Percentiles rank a stretch among this genome's conserved stretches.
Evolutionary conservation across 2,797 vertebrate species (phyloP).

Genomic region (Chiloscyllium punctatum): DNA sequence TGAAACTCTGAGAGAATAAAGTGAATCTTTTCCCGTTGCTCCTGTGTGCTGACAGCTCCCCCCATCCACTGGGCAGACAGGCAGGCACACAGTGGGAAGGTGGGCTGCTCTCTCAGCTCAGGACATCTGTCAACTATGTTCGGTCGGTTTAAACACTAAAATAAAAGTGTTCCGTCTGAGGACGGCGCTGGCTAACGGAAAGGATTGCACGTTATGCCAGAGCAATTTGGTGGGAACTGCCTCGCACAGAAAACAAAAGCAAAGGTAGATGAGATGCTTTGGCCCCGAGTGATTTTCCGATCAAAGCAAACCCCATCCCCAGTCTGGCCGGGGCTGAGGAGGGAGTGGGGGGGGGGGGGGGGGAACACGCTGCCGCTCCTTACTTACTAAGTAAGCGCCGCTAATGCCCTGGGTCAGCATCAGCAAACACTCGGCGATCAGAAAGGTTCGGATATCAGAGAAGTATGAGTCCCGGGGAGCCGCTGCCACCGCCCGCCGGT

Average conservation of each 20-base stretch:
- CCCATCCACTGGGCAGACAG: neutral
- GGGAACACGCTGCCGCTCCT: neutral
- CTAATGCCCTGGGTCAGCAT: conserved; percentile 35
- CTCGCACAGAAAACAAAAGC: neutral
- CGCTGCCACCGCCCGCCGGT: neutral
- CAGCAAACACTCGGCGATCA: conserved; percentile 6
- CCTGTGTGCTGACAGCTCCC: neutral
- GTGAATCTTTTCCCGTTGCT: neutral
- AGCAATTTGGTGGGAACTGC: neutral
- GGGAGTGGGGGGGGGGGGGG: no score
- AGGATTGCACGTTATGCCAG: neutral
- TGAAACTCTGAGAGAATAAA: neutral
- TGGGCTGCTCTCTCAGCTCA: neutral
- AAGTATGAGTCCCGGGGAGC: neutral
- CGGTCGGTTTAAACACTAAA: neutral
- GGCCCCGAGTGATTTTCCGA: neutral
- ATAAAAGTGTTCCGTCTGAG: neutral
- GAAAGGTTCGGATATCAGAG: conserved; percentile 31
- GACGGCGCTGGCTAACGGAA: neutral
- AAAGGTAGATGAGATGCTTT: neutral
- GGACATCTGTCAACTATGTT: neutral
- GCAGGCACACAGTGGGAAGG: neutral
- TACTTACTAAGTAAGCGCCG: conserved; percentile 30
- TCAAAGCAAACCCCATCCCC: neutral
- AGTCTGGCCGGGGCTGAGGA: no score